Conservation (phyloP, 2,888 invertebrate genomes). For the Sesamia inferens region DNA sequence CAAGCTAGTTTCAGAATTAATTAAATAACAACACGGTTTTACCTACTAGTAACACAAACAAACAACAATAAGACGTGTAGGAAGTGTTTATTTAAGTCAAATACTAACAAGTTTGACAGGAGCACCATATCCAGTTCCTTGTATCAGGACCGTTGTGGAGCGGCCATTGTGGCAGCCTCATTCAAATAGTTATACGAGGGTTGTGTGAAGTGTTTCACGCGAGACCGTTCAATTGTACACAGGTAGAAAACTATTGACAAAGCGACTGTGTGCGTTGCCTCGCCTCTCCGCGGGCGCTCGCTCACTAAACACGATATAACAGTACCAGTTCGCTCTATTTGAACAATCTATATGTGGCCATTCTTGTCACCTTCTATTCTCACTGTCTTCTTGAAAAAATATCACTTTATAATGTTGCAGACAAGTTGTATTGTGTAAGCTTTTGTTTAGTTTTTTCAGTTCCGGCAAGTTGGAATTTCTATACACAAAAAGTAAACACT, state of each 20-base stretch:
- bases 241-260: slow-evolving; percentile 68
- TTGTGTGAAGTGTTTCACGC: slow-evolving; percentile 61
- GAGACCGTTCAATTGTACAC: slow-evolving; percentile 58
- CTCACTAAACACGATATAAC: slow-evolving; percentile 58
- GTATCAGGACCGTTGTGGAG: slow-evolving; percentile 56
- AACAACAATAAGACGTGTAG: slow-evolving; percentile 20
- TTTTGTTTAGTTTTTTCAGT: slow-evolving; percentile 36
- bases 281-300: slow-evolving; percentile 48
- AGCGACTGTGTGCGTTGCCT: slow-evolving; percentile 49
- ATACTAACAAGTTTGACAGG: slow-evolving; percentile 52
- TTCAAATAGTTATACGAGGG: slow-evolving; percentile 60
- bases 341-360: slow-evolving; percentile 58
- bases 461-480: slow-evolving; percentile 20
- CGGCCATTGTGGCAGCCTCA: slow-evolving; percentile 59
- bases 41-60: slow-evolving; percentile 13
- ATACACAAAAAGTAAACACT: slow-evolving; percentile 13
- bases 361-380: slow-evolving; percentile 44
- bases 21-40: slow-evolving; percentile 29
- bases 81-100: slow-evolving; percentile 30
- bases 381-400: slow-evolving; percentile 37
- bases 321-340: slow-evolving; percentile 60
- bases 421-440: slow-evolving; percentile 17
- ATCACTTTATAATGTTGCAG: slow-evolving; percentile 10
- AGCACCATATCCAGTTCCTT: slow-evolving; percentile 52
- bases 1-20: slow-evolving; percentile 30